Conservation (phyloP, 2,113 vertebrate species). For the Alces alces region DNA sequence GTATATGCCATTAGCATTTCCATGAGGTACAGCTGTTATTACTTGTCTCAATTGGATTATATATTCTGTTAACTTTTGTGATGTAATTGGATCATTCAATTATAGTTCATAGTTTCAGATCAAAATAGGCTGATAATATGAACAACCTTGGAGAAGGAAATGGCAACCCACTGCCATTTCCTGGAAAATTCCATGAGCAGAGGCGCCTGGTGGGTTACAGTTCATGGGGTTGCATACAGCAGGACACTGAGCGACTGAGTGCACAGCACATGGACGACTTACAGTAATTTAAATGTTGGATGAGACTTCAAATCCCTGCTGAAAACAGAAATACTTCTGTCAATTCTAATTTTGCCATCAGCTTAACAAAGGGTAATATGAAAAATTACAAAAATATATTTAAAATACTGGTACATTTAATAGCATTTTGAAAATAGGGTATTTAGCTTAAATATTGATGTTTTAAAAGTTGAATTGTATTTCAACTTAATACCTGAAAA, state of each 20-base stretch:
- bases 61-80: background rate
- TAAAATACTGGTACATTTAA: background rate
- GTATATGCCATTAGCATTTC: background rate
- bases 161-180: background rate
- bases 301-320: slow-evolving; percentile 11
- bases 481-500: background rate
- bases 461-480: background rate
- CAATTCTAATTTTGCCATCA: background rate
- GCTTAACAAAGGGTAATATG: background rate
- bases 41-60: background rate
- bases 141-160: background rate
- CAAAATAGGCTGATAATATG: slow-evolving; percentile 5
- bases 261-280: background rate
- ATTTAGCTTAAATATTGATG: background rate
- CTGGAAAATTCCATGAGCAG: background rate
- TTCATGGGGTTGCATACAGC: background rate
- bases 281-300: background rate
- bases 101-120: slow-evolving; percentile 24
- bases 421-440: background rate
- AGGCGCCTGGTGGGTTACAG: background rate
- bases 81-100: background rate
- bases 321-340: background rate
- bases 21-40: background rate
- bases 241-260: background rate
- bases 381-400: background rate